Evolutionary conservation across 2,888 invertebrate genomes (phyloP).

Genomic region (Odontocerum albicorne): DNA sequence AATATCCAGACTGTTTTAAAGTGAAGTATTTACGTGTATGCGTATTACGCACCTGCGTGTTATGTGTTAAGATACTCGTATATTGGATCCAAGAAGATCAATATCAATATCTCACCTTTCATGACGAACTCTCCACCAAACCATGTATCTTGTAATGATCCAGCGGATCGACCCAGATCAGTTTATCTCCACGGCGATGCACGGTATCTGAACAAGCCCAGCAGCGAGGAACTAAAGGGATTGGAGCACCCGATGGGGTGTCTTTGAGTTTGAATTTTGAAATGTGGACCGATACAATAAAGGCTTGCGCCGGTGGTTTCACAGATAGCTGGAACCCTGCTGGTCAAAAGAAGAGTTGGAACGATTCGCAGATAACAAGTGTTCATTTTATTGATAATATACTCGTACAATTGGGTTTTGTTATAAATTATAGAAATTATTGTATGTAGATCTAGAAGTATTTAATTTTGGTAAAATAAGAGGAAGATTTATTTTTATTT

Average conservation of each 20-base stretch:
- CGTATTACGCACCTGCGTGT: too few species aligned
- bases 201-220: background rate
- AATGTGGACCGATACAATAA: slow-evolving; percentile 6
- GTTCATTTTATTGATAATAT: slow-evolving; percentile 11
- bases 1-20: too few species aligned
- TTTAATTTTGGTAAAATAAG: too few species aligned
- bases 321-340: slow-evolving; percentile 15
- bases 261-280: slow-evolving; percentile 10
- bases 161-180: slow-evolving; percentile 8
- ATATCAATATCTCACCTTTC: slow-evolving; percentile 12
- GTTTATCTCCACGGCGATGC: background rate
- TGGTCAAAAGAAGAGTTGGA: slow-evolving; percentile 6
- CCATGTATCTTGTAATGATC: slow-evolving; percentile 19
- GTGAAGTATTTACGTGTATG: too few species aligned
- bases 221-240: too few species aligned
- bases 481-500: too few species aligned
- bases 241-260: background rate
- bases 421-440: too few species aligned
- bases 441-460: too few species aligned
- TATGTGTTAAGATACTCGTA: too few species aligned
- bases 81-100: too few species aligned
- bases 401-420: too few species aligned
- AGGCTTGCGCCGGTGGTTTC: slow-evolving; percentile 12
- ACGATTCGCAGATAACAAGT: too few species aligned
- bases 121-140: slow-evolving; percentile 13